Base-by-base conservation (phyloP, 2,797 vertebrate genomes). In the Myotis pilosus region DNA sequence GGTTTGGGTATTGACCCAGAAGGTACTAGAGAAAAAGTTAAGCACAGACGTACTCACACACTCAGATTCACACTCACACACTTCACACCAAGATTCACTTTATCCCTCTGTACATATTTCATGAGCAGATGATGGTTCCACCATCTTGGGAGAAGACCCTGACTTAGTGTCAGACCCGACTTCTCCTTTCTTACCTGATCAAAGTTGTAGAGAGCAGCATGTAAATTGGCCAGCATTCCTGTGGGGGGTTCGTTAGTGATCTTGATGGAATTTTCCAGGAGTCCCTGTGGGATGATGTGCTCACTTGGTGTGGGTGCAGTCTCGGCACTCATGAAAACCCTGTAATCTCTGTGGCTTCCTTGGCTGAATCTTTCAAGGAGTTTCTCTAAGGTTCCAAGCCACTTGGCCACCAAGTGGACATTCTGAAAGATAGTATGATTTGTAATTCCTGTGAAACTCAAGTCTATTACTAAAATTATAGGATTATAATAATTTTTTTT, bases 221-320 rank as follows among this genome's bases (percentile, higher is more conserved):
- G 98, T 82, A 99, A 96, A 96, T 98, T 98, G 96, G 98, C 98
- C 5, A 98, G 98, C 98, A 99, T 98, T 78, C 98, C 99, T 2
- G 98, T 98, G 57, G 98, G 98, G 3, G 98, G 98, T 89, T 99
- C 99, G n/a, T 97, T 98, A 57, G 98, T 99, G 96, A 99, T 98
- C 98, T 99, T 99, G 95, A 99, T 98, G 30, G 98, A 98, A 38
- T 98, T 99, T 97, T 99, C 99, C 95, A 99, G 96, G 41, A 99
- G 98, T 80, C 98, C 98, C 96, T 98, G 97, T 78, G 99, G 99
- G 96, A 99, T 98, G 17, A 98, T 62, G n/a, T 99, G 98, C 66
- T 99, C 97, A 71, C 98, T 98, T 9, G 98, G 97, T 11, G 87
- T 95, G 25, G 97, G 90, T 28, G 98, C 98, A 47, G 98, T 97